A percentile compares a stretch with the other conserved stretches of the same genome.
phyloP scores from a whole-genome alignment of 2,888 invertebrate genomes.

The Serrognathus titanus region DNA sequence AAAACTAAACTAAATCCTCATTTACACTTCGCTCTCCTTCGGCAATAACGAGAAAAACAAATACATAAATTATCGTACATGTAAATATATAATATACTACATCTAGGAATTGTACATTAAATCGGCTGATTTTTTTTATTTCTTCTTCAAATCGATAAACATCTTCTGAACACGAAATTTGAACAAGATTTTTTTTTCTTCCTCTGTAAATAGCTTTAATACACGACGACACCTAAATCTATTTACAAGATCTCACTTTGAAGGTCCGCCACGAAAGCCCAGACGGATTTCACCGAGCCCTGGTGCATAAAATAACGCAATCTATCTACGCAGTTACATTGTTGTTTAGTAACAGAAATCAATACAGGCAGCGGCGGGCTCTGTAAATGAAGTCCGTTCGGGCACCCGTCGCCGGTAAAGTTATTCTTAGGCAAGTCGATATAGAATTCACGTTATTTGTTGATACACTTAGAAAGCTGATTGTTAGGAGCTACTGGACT shows the following conservation, averaged over 20 bases:
- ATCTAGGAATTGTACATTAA: conserved; percentile 7
- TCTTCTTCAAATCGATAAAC: not conserved
- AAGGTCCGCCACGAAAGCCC: conserved; percentile 1
- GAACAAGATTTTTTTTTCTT: conserved; percentile 8
- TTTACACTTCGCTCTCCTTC: too few relatives aligned
- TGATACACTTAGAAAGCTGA: conserved; percentile 7
- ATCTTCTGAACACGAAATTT: conserved; percentile 14
- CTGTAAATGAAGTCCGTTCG: not conserved
- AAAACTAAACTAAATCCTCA: not conserved
- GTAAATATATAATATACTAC: not conserved
- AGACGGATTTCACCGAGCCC: not conserved
- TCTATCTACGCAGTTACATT: not conserved
- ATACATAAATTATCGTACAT: too few relatives aligned
- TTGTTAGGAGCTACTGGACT: conserved; percentile 10
- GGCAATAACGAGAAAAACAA: too few relatives aligned
- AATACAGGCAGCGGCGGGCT: too few relatives aligned
- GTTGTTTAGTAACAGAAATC: not conserved
- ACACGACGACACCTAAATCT: conserved; percentile 6
- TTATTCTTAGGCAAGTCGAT: conserved; percentile 15
- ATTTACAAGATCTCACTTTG: conserved; percentile 15
- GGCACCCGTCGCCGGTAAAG: not conserved
- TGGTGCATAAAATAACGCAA: not conserved
- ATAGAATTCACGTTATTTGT: conserved; percentile 14
- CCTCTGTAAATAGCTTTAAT: conserved; percentile 8
- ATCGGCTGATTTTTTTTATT: not conserved